Evolutionary conservation across 2,888 invertebrate species (phyloP).

Genomic region (Cryptocephalus primarius): DNA sequence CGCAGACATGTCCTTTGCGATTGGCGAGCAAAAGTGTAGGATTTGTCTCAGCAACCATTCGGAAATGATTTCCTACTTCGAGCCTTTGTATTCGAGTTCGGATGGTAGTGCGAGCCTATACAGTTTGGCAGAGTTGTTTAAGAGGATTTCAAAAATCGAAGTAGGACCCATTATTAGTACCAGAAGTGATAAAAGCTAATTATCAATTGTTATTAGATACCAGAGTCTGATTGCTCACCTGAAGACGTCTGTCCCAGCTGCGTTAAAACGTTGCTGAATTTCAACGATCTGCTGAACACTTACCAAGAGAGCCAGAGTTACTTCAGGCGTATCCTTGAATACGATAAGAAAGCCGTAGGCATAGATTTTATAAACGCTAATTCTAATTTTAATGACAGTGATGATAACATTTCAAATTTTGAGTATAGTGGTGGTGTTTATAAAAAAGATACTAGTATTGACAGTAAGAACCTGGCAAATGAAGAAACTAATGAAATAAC

Average conservation of each 20-base stretch:
- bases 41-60: constrained; percentile 4
- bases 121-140: constrained; percentile 5
- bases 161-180: constrained; percentile 1
- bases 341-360: constrained; percentile 3
- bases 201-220: constrained; percentile 4
- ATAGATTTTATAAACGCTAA: not conserved
- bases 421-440: constrained; percentile 3
- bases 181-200: not conserved
- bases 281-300: constrained; percentile 4
- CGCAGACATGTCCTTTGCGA: too few relatives aligned
- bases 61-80: constrained; percentile 5
- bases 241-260: constrained; percentile 7
- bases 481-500: constrained; percentile 3
- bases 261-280: constrained; percentile 6
- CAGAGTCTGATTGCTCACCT: constrained; percentile 2
- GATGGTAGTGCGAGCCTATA: not conserved
- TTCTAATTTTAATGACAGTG: not conserved
- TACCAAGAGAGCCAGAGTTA: constrained; percentile 3
- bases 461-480: constrained; percentile 6
- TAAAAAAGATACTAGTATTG: constrained; percentile 2
- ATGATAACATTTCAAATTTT: not conserved
- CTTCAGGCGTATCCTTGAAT: constrained; percentile 2
- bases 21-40: constrained; percentile 2
- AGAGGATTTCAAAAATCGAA: constrained; percentile 4
- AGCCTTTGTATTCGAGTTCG: constrained; percentile 3